phyloP scores from a whole-genome alignment of 2,113 vertebrate genomes.

The Hydropotes inermis region DNA sequence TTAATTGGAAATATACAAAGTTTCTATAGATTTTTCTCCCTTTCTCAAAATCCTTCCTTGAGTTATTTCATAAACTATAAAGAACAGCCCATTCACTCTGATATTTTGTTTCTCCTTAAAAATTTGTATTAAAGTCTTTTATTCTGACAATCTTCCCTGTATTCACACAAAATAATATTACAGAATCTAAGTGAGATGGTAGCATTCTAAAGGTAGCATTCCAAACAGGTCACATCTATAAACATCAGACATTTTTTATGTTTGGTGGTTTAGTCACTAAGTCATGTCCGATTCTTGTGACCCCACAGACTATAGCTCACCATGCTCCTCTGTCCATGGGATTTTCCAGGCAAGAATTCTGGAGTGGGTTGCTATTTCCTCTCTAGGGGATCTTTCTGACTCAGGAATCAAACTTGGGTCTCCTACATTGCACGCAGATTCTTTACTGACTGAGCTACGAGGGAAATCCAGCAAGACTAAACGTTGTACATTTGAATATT shows the following conservation, averaged over 20 bases:
- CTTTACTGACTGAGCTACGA: neutral
- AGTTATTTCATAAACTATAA: neutral
- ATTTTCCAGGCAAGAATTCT: neutral
- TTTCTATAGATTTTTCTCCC: neutral
- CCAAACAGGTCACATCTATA: neutral
- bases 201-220: neutral
- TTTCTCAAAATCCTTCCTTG: neutral
- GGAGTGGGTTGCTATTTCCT: neutral
- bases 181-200: neutral
- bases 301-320: neutral
- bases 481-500: neutral
- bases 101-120: neutral
- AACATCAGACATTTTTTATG: neutral
- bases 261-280: neutral
- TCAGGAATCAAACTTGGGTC: neutral
- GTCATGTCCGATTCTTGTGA: rapidly evolving
- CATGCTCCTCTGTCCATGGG: neutral
- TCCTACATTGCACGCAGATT: neutral
- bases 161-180: neutral
- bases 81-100: neutral
- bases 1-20: neutral
- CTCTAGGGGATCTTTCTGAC: neutral
- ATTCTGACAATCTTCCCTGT: neutral
- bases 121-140: neutral
- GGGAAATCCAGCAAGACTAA: neutral